Conservation (phyloP, 1,140 invertebrate genomes). For the Physella acuta region DNA sequence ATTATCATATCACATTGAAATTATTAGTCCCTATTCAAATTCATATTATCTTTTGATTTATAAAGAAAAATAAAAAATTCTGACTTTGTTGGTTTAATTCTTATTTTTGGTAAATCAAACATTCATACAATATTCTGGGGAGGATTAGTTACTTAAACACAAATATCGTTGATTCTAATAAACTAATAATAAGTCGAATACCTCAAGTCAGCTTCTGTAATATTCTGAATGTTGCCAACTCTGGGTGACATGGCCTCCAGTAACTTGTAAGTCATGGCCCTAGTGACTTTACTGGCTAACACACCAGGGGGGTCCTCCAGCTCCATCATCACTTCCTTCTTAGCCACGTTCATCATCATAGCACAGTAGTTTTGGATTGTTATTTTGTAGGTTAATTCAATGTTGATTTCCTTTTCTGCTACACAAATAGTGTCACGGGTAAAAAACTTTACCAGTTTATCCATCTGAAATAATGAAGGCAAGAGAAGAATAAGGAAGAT, state of each 20-base stretch:
- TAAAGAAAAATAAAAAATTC: no score
- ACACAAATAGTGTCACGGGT: slow-evolving; percentile 13
- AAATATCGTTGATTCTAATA: no score
- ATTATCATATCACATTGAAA: no score
- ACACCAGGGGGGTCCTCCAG: slow-evolving; percentile 21
- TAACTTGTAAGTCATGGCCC: slow-evolving; percentile 12
- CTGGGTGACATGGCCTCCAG: slow-evolving; percentile 1
- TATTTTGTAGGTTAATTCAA: not conserved
- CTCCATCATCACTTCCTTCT: slow-evolving; percentile 11
- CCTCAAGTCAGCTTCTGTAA: slow-evolving; percentile 24
- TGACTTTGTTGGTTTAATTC: no score
- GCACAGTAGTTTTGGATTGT: slow-evolving; percentile 21
- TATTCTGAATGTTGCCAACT: slow-evolving; percentile 5
- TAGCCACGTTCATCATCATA: slow-evolving; percentile 4
- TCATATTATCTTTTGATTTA: no score
- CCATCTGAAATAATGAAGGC: slow-evolving; percentile 17
- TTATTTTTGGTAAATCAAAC: no score
- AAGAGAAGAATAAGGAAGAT: not conserved
- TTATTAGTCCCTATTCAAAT: no score
- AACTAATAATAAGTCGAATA: no score
- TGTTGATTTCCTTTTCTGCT: slow-evolving; percentile 19
- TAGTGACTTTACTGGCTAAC: slow-evolving; percentile 5
- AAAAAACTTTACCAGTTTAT: slow-evolving; percentile 14
- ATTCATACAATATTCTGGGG: no score
- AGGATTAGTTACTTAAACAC: no score